Base-by-base conservation (phyloP, 2,888 invertebrate genomes). In the Amphimallon solstitiale region DNA sequence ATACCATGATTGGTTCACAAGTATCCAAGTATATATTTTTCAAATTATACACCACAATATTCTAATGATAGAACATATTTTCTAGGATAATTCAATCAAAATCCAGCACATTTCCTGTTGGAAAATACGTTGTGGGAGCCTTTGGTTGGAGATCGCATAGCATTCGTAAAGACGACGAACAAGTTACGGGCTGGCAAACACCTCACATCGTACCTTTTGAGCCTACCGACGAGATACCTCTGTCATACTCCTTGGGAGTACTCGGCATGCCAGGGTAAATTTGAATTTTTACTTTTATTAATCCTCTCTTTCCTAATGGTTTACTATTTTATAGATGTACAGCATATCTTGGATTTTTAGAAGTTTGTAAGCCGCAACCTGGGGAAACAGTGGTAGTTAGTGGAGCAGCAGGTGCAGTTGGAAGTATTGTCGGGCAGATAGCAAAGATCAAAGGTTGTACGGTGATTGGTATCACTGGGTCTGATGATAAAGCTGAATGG, bases 321-420 rank as follows among this genome's bases (percentile, higher is more conserved):
- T 29, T 49, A 5, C n/a, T n/a, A n/a, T 56, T 54, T 76, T 76
- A 29, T 72, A 91, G 92, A 14, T 88, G 87, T 72, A 90, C 92
- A 1, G 91, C 92, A 0, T 90, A 90, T 75, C 92, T 92, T 81
- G 93, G 92, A 0, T 81, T 92, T 5, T 79, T 89, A 68, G 90
- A 92, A 71, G 82, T 92, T 65, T 92, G 91, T 69, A 79, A 87
- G 67, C 91, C 92, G 1, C 89, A 91, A 80, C 71, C 85, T 2
- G 92, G 90, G 6, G 92, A 93, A 80, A 89, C 89, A 0, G 85
- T 93, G 10, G 88, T 90, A 0, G 87, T 93, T 0, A 89, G 87
- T 23, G 89, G 89, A 2, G 93, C 92, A n/a, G 92, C 90, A 15
- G 93, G 93, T 12, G 92, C 92, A 37, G 92, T 93, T 10, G 93